Conservation (phyloP, 2,888 invertebrate species). For the Salpingus planirostris region DNA sequence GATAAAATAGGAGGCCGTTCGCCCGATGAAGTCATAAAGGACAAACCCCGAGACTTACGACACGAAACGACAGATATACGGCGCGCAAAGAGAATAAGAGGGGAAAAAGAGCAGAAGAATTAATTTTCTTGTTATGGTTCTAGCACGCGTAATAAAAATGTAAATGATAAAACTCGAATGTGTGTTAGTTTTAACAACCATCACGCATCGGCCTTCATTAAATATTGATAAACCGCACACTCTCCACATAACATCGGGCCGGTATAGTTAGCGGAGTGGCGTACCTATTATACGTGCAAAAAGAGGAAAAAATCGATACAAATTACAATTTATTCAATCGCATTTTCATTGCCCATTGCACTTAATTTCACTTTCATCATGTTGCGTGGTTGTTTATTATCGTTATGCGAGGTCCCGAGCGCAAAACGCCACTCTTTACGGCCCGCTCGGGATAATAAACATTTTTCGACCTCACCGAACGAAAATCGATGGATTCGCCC, state of each 20-base stretch:
- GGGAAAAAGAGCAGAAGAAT: constrained; percentile 21
- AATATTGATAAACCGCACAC: constrained; percentile 20
- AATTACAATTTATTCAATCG: constrained; percentile 11
- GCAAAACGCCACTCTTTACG: too few species aligned
- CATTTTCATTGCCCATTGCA: constrained; percentile 18
- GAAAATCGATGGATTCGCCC: too few species aligned
- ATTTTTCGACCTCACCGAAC: too few species aligned
- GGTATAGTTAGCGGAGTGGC: too few species aligned
- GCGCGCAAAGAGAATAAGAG: too few species aligned
- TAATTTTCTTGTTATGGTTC: constrained; percentile 31
- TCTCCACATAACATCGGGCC: neutral
- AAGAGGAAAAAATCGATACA: too few species aligned
- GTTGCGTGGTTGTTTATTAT: too few species aligned
- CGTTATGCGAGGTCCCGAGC: too few species aligned
- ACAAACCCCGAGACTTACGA: constrained; percentile 25
- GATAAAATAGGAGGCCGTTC: constrained; percentile 15
- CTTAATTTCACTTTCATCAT: constrained; percentile 13
- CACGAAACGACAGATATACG: too few species aligned
- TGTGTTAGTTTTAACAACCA: constrained; percentile 2
- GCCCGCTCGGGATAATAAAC: too few species aligned
- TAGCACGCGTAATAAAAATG: constrained; percentile 29
- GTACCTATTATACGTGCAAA: too few species aligned
- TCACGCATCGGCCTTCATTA: constrained; percentile 13
- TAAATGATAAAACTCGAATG: constrained; percentile 17
- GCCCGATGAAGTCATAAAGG: constrained; percentile 30